These are phyloP conservation scores for Mythimna ferrago DNA, from an alignment of 2,888 invertebrate species.

Conservation along the genomic window DNA sequence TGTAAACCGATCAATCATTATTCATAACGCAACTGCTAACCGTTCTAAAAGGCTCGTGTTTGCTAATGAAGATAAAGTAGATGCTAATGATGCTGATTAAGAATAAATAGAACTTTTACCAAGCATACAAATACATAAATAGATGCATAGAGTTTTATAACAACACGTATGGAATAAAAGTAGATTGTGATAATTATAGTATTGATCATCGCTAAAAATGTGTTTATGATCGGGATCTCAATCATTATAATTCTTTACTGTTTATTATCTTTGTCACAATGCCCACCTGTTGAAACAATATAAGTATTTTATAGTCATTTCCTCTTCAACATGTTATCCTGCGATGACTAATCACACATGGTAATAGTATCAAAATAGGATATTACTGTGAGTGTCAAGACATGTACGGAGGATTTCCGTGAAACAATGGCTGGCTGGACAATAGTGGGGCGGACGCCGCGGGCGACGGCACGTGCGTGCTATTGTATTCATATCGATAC, in stretches of 20 bases:
- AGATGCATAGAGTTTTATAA: background rate
- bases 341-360: slow-evolving; percentile 59
- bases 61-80: background rate
- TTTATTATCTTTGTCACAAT: slow-evolving; percentile 7
- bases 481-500: slow-evolving; percentile 83
- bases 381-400: slow-evolving; percentile 82
- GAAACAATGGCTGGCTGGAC: slow-evolving; percentile 86
- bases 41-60: slow-evolving; percentile 1
- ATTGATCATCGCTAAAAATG: slow-evolving; percentile 16
- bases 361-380: slow-evolving; percentile 70
- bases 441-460: slow-evolving; percentile 77
- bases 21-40: background rate
- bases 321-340: slow-evolving; percentile 37
- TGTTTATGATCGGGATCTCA: slow-evolving; percentile 29
- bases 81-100: slow-evolving; percentile 6
- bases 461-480: slow-evolving; percentile 84
- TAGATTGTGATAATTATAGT: background rate
- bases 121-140: background rate
- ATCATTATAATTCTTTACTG: slow-evolving; percentile 11
- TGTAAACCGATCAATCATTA: slow-evolving; percentile 5
- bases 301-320: slow-evolving; percentile 30
- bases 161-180: background rate
- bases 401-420: slow-evolving; percentile 84
- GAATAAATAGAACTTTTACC: background rate
- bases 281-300: slow-evolving; percentile 41